phyloP scores from a whole-genome alignment of 2,113 vertebrate species.

The Genyomyrus donnyi region DNA sequence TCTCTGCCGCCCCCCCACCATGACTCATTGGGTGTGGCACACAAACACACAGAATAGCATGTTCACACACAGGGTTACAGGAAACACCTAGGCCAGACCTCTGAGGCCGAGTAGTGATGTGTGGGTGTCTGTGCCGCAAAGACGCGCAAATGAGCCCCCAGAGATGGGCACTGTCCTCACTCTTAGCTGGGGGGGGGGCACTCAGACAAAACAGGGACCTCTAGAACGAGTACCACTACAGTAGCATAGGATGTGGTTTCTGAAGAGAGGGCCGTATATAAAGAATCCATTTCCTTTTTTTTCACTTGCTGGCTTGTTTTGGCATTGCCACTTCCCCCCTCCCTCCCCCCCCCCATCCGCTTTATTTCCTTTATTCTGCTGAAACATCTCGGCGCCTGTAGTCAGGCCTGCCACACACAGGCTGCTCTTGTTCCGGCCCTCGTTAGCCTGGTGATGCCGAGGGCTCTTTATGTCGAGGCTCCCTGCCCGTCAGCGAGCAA shows the following conservation, averaged over 20 bases:
- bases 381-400: background rate
- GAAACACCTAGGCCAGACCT: background rate
- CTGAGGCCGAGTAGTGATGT: background rate
- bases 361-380: slow-evolving; percentile 15
- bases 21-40: background rate
- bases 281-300: slow-evolving; percentile 21
- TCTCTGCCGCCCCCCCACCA: background rate
- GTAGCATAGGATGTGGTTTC: slow-evolving; percentile 21
- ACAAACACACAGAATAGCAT: no score
- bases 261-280: slow-evolving; percentile 5
- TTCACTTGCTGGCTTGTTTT: slow-evolving; percentile 8
- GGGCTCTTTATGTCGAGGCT: slow-evolving; percentile 43
- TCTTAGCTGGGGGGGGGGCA: background rate
- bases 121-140: background rate
- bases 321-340: slow-evolving; percentile 12
- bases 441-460: slow-evolving; percentile 61
- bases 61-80: background rate
- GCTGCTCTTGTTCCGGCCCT: slow-evolving; percentile 58
- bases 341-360: slow-evolving; percentile 21
- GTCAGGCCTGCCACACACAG: slow-evolving; percentile 54
- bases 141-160: background rate
- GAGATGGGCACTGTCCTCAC: background rate
- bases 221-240: background rate
- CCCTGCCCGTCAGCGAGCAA: slow-evolving; percentile 55
- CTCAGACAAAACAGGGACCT: background rate